Base-by-base conservation (phyloP, 2,888 invertebrate genomes). In the Pollenia angustigena region DNA sequence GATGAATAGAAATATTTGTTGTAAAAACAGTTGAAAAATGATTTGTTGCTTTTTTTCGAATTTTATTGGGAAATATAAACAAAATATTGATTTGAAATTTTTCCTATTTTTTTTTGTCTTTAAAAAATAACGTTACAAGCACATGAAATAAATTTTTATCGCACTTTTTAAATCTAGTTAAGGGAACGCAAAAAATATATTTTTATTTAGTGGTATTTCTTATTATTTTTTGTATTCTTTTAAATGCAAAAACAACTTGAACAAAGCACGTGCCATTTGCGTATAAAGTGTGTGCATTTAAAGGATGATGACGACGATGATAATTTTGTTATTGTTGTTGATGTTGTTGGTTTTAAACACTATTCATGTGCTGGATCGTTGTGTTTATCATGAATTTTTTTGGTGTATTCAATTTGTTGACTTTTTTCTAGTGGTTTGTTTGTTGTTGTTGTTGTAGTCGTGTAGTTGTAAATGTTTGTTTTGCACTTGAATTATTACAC, bases 401-500 rank as follows among this genome's bases (percentile, higher is more conserved):
- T 18, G 23, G 52, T 23, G 52, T 23, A 32, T 32, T 40, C 10
- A 58, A 42, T 40, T 16, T 42, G 42, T 42, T 71, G 40, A 12
- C 42, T 54, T 12, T 71, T 23, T 48, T 64, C 23, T 32, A 40
- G 16, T 6, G 32, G 32, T 6, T 60, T 52, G 42, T 48, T 79
- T 71, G 42, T 75, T 81, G 54, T 62, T 68, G 72, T 71, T 52
- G 64, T 62, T 68, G 72, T 71, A 52, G 64, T 52, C 14, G 60
- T 85, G 64, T 75, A 58, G 52, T 66, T 75, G 68, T 84, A 76
- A 87, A 74, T 78, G 83, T 87, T 87, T 83, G 60, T 68, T 84
- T 81, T 84, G 84, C 87, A 84, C 84, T 87, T 87, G 87, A 87
- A 84, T 81, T 87, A 87, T 87, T 87, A 84, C 84, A 87, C 87